These are phyloP conservation scores for Diuraphis noxia DNA, from an alignment of 1,140 invertebrate genomes.

Conservation along the genomic window DNA sequence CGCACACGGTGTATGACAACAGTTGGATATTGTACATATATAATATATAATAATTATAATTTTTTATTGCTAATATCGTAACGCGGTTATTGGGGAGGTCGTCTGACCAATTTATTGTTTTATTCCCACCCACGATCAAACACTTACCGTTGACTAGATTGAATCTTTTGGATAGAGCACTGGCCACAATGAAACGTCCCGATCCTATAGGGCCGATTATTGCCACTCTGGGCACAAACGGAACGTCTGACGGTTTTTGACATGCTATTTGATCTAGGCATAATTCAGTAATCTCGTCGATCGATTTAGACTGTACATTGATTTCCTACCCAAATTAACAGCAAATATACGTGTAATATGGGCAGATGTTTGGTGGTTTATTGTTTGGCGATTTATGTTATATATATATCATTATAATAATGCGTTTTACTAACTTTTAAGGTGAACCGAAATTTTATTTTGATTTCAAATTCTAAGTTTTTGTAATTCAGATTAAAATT, in stretches of 20 bases:
- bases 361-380: too few species aligned
- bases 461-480: constrained; percentile 2
- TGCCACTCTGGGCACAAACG: neutral
- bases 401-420: neutral
- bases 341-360: neutral
- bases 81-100: neutral
- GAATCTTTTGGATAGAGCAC: neutral
- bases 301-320: neutral
- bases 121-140: neutral
- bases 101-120: neutral
- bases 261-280: constrained; percentile 1
- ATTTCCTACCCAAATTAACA: neutral
- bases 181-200: neutral
- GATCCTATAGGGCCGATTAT: neutral
- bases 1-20: neutral
- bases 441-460: neutral
- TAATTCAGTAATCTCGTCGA: neutral
- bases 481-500: neutral
- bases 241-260: neutral
- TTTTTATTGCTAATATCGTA: neutral
- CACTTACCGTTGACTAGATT: constrained; percentile 16
- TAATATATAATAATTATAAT: neutral
- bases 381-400: too few species aligned
- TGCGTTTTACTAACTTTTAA: neutral
- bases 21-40: neutral